Conservation (phyloP, 1,140 invertebrate genomes). For the Spodoptera litura region DNA sequence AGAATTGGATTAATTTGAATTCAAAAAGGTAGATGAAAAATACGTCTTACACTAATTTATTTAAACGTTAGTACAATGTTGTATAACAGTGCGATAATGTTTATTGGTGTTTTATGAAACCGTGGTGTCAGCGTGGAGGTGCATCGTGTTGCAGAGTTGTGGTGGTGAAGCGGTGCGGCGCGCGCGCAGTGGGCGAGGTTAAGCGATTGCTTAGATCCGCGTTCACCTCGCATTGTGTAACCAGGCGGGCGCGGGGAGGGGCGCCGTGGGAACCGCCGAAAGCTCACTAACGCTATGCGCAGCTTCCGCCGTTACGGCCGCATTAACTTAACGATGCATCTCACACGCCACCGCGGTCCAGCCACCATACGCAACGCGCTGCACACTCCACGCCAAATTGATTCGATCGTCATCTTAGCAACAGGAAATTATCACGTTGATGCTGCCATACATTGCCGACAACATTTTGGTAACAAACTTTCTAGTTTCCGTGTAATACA, state of each 20-base stretch:
- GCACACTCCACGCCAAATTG: conserved; percentile 70
- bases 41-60: neutral
- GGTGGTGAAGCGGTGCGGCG: conserved; percentile 64
- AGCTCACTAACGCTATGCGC: conserved; percentile 77
- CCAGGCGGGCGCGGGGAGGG: conserved; percentile 64
- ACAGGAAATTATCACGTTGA: conserved; percentile 73
- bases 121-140: conserved; percentile 53
- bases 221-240: conserved; percentile 85
- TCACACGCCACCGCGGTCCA: conserved; percentile 68
- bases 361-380: conserved; percentile 61
- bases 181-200: conserved; percentile 83
- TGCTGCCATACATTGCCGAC: conserved; percentile 51
- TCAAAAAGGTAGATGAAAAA: neutral
- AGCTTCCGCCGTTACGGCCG: conserved; percentile 81
- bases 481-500: conserved; percentile 36
- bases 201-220: conserved; percentile 85
- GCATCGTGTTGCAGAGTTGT: conserved; percentile 54
- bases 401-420: conserved; percentile 75
- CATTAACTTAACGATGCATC: conserved; percentile 82
- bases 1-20: neutral
- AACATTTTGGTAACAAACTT: conserved; percentile 40
- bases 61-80: conserved; percentile 12
- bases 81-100: conserved; percentile 32
- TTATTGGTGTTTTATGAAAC: conserved; percentile 40
- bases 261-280: conserved; percentile 84